phyloP scores from a whole-genome alignment of 2,797 vertebrate genomes.

The Anabacerthia variegaticeps region DNA sequence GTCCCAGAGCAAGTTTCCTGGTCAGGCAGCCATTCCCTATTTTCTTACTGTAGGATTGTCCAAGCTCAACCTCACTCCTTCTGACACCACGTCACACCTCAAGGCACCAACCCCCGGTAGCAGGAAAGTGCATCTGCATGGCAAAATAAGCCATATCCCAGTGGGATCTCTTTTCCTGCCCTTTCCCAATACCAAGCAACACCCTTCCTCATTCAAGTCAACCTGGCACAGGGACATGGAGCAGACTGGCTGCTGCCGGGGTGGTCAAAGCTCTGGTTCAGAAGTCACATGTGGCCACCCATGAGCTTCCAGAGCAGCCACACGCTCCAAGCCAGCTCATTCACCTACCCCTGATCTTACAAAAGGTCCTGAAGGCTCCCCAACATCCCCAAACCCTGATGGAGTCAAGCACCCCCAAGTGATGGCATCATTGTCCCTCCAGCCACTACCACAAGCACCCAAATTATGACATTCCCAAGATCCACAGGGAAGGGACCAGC shows the following conservation, averaged over 20 bases:
- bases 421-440: not conserved
- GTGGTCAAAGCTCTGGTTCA: conserved; percentile 24
- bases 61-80: not conserved
- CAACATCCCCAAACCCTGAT: not conserved
- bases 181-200: not conserved
- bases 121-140: not conserved
- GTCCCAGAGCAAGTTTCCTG: not conserved
- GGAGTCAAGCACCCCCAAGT: not conserved
- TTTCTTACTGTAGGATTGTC: not conserved
- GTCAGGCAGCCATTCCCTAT: not conserved
- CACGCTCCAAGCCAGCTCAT: accelerated
- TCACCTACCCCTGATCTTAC: not conserved
- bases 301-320: not conserved
- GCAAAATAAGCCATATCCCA: not conserved
- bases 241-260: not conserved
- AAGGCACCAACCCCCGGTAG: accelerated
- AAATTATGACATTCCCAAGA: not conserved
- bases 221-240: accelerated
- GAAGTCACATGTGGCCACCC: not conserved
- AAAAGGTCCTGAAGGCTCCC: not conserved
- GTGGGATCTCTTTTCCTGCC: not conserved
- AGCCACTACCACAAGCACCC: not conserved
- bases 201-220: not conserved
- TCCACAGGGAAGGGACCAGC: not conserved
- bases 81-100: not conserved